Conservation (phyloP, 1,140 invertebrate species). For the Halyomorpha halys region DNA sequence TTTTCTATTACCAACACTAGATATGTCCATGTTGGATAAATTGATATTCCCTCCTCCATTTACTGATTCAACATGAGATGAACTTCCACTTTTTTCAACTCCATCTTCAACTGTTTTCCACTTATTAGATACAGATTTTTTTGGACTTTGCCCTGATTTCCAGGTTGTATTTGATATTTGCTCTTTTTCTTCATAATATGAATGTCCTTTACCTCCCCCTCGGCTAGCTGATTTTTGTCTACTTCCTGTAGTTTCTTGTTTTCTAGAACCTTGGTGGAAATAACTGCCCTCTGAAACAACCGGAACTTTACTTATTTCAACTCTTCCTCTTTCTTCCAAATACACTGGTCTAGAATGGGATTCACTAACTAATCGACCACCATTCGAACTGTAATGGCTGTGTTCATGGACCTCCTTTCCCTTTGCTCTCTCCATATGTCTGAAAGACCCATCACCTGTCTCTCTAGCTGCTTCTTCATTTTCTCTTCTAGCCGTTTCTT, state of each 20-base stretch:
- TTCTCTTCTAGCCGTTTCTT: constrained; percentile 25
- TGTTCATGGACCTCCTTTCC: background rate
- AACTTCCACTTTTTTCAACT: constrained; percentile 6
- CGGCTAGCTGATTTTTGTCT: background rate
- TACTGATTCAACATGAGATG: constrained; percentile 3
- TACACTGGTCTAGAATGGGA: constrained; percentile 15
- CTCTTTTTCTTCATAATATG: constrained; percentile 1
- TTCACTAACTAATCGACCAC: constrained; percentile 21
- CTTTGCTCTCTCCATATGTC: background rate
- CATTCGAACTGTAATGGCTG: constrained; percentile 20
- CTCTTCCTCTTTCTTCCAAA: constrained; percentile 5
- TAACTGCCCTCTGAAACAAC: too few relatives aligned
- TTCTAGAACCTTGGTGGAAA: background rate
- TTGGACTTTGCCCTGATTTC: background rate
- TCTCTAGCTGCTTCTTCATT: constrained; percentile 25
- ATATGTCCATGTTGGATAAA: constrained; percentile 12
- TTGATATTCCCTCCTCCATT: background rate
- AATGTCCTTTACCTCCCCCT: background rate
- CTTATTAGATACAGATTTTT: background rate
- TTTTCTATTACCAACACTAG: constrained; percentile 5
- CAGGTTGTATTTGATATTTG: constrained; percentile 7
- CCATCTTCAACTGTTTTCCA: constrained; percentile 12
- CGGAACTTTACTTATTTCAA: background rate
- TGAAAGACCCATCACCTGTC: constrained; percentile 18
- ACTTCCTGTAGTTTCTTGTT: background rate